Conservation (phyloP, 2,888 invertebrate genomes). For the Callimorpha dominula region DNA sequence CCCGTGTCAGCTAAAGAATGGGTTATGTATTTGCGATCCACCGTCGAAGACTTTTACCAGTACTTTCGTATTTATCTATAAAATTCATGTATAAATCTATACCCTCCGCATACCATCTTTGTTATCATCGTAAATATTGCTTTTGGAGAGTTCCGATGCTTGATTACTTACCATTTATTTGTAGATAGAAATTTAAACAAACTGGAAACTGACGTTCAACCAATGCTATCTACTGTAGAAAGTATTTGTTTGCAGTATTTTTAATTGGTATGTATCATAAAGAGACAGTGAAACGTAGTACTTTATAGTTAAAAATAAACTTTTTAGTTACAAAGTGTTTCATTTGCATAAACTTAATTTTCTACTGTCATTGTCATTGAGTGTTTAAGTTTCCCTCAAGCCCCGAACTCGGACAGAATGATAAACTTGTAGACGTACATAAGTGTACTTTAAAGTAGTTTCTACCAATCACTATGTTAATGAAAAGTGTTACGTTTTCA, state of each 20-base stretch:
- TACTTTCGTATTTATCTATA: constrained; percentile 4
- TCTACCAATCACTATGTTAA: constrained; percentile 9
- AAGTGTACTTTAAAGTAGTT: background rate
- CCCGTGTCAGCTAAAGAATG: background rate
- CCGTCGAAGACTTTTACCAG: background rate
- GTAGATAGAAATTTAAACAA: constrained; percentile 78
- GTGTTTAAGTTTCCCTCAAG: constrained; percentile 30
- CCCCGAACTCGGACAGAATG: constrained; percentile 28
- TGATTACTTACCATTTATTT: constrained; percentile 66
- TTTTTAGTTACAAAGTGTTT: background rate
- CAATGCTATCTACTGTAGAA: constrained; percentile 55
- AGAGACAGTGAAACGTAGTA: background rate
- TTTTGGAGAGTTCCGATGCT: constrained; percentile 60
- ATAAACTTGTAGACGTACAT: constrained; percentile 16
- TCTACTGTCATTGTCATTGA: constrained; percentile 20
- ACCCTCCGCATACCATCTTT: constrained; percentile 3
- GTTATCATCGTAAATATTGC: constrained; percentile 61
- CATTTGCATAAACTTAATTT: constrained; percentile 46
- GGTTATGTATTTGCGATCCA: background rate
- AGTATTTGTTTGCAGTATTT: constrained; percentile 65
- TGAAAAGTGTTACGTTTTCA: constrained; percentile 3
- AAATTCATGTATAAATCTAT: constrained; percentile 4
- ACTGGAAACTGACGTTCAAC: constrained; percentile 58
- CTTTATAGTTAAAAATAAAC: background rate
- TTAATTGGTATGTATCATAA: constrained; percentile 58